Evolutionary conservation across 2,113 vertebrate genomes (phyloP), one percentile per base, ranked within the genome.

Genomic region (Elachura formosa): DNA sequence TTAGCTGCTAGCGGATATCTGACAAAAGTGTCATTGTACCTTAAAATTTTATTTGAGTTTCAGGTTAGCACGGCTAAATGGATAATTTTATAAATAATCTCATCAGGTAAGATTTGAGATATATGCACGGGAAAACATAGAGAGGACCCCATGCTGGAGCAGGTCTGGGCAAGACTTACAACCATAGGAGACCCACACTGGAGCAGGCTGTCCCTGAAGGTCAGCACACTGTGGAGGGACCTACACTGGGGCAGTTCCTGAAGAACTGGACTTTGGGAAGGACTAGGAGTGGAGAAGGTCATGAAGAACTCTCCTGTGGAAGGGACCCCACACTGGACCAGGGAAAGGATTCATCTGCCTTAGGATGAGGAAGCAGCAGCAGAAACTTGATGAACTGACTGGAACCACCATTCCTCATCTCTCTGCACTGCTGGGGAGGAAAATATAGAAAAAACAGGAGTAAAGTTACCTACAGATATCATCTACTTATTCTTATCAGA

Each of bases 171-270:
- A 66, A 33, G n/a, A 43, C 5, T 59, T 66, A 16, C 29, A 66
- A 59, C 4, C 7, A n/a, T 20, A n/a, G 36, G 22, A 46, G 49
- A 17, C 38, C 11, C 2, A 1, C 24, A 40, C 11, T 43, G 45
- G 28, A 52, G 45, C 61, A 67, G 16, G 26, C 24, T 74, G 52
- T 6, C 45, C 29, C 45, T 52, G 52, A 34, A 22, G 68, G 28
- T 31, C 33, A 45, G 52, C 5, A n/a, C 0, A 0, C 5, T 5
- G 1, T 20, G n/a, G 59, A 88, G 51, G 20, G 13, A 6, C 6
- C 28, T 33, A 5, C 45, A 14, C 17, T n/a, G 33, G 36, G 33
- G 17, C 28, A 67, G 20, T 2, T 79, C 34, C 58, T 54, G 48
- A 26, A 34, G 34, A 56, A 19, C 14, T 41, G 6, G 0, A 38